Percentiles rank a stretch among this genome's conserved stretches.
Conservation (phyloP, 2,888 invertebrate species). For the Tachina grossa region DNA sequence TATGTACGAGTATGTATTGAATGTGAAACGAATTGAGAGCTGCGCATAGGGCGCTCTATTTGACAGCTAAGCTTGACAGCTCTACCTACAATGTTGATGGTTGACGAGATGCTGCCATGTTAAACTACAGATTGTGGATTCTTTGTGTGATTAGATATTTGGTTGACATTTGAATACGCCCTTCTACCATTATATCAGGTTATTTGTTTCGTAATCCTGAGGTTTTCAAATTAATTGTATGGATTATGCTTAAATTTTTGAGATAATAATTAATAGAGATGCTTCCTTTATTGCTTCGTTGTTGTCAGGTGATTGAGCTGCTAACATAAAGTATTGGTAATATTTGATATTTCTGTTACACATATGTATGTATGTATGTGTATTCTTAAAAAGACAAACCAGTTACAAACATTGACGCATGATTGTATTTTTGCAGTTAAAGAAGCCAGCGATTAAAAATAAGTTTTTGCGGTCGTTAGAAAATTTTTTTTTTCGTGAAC, state of each 20-base stretch:
- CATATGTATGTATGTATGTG: no score
- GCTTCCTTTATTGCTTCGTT: no score
- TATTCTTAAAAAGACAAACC: no score
- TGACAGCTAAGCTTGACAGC: conserved; percentile 48
- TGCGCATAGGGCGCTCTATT: neutral
- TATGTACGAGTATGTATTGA: neutral
- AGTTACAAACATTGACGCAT: no score
- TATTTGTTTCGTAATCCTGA: conserved; percentile 60
- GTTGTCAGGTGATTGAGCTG: no score
- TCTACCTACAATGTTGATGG: conserved; percentile 19
- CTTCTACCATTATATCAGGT: conserved; percentile 56
- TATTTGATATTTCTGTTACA: no score
- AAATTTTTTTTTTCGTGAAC: no score
- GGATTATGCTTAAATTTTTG: neutral
- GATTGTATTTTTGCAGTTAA: no score
- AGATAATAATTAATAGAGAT: neutral
- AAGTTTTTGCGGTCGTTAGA: no score
- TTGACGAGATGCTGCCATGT: conserved; percentile 44
- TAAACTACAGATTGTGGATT: conserved; percentile 10
- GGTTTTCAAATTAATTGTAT: conserved; percentile 53
- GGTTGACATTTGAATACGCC: conserved; percentile 34
- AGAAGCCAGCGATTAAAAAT: no score
- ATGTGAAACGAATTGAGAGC: conserved; percentile 40
- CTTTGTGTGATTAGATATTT: neutral
- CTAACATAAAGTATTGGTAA: no score